These are phyloP conservation scores for Dasyornis broadbenti DNA, from an alignment of 2,113 vertebrate genomes.

Conservation along the genomic window DNA sequence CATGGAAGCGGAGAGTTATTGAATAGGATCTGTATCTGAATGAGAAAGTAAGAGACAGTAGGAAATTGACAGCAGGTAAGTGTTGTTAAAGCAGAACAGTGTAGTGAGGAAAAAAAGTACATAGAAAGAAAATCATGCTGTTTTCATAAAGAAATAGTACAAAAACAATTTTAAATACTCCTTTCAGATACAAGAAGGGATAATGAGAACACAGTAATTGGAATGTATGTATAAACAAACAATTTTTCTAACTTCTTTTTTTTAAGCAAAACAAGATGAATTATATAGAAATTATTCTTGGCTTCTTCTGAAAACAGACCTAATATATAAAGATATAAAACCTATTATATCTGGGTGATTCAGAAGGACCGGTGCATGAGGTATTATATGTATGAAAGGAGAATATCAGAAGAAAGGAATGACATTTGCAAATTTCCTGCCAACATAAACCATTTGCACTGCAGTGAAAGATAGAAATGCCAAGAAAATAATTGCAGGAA, in stretches of 20 bases:
- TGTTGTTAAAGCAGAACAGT: not conserved
- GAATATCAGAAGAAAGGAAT: slow-evolving; percentile 1
- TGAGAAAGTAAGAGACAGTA: slow-evolving; percentile 3
- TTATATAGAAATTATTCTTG: not conserved
- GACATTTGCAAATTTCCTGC: slow-evolving; percentile 46
- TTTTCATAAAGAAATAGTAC: slow-evolving; percentile 32
- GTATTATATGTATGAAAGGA: not conserved
- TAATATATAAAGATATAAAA: not conserved
- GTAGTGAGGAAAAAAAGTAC: not conserved
- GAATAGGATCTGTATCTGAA: slow-evolving; percentile 3
- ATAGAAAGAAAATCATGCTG: not conserved
- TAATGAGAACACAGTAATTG: not conserved
- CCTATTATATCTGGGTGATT: not conserved
- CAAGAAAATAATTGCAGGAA: slow-evolving; percentile 38
- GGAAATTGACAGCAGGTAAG: slow-evolving; percentile 6
- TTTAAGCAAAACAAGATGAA: not conserved
- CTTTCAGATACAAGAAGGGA: not conserved
- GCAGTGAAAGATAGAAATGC: slow-evolving; percentile 28
- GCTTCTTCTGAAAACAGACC: not conserved
- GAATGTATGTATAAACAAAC: not conserved
- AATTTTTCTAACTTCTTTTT: not conserved
- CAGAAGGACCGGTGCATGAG: not conserved
- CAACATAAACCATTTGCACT: slow-evolving; percentile 6
- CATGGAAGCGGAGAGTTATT: not conserved
- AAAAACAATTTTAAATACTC: slow-evolving; percentile 7